These are phyloP conservation scores for Apeira syringaria DNA, from an alignment of 2,888 invertebrate genomes.

Conservation along the genomic window DNA sequence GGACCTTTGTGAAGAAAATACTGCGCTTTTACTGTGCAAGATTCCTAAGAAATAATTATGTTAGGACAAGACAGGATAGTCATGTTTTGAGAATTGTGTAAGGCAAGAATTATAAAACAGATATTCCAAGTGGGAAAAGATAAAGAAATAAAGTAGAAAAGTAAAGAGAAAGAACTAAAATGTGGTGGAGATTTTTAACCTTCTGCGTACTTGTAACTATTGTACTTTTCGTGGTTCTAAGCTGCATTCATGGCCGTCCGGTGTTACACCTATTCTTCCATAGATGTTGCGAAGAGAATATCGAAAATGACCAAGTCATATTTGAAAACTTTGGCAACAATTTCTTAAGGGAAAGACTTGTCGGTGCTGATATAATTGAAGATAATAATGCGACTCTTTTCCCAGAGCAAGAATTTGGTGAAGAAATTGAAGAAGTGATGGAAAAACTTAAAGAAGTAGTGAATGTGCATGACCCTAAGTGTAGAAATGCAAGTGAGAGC, in stretches of 20 bases:
- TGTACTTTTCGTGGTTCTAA: constrained; percentile 59
- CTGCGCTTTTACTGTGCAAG: too few species aligned
- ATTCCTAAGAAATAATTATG: too few species aligned
- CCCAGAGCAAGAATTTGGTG: constrained; percentile 35
- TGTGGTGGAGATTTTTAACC: constrained; percentile 70
- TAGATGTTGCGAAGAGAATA: constrained; percentile 63
- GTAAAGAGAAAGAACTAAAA: constrained; percentile 21
- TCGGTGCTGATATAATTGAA: constrained; percentile 47
- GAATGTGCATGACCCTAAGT: constrained; percentile 43
- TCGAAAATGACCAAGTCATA: constrained; percentile 67
- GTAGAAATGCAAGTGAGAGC: constrained; percentile 13
- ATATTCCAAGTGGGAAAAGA: too few species aligned
- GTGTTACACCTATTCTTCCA: constrained; percentile 61
- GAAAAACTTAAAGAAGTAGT: constrained; percentile 32
- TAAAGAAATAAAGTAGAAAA: neutral
- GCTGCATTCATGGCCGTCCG: constrained; percentile 63
- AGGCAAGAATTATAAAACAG: too few species aligned
- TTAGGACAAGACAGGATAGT: too few species aligned
- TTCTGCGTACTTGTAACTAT: constrained; percentile 66
- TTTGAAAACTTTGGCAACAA: constrained; percentile 66
- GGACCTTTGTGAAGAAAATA: too few species aligned
- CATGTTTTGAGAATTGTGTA: too few species aligned
- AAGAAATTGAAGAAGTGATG: constrained; percentile 30
- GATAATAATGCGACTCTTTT: constrained; percentile 31
- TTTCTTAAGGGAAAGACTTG: constrained; percentile 58